These are phyloP conservation scores for Alexandromys oeconomus DNA, from an alignment of 2,797 vertebrate genomes.

Conservation along the genomic window DNA sequence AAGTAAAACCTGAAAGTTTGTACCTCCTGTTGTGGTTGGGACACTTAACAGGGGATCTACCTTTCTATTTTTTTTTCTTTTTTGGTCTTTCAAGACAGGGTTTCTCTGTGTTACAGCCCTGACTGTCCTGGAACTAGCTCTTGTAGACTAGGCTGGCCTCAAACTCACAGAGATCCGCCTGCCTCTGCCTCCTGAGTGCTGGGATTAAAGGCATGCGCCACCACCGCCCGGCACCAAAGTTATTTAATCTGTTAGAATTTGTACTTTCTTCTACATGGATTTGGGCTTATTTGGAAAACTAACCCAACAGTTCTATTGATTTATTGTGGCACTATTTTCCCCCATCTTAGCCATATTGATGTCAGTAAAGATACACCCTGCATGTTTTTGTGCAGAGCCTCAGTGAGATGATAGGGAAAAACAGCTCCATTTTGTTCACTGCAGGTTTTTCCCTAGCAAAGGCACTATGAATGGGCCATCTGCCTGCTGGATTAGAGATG, in stretches of 20 bases:
- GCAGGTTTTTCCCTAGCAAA: neutral
- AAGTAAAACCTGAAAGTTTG: neutral
- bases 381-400: neutral
- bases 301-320: neutral
- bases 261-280: neutral
- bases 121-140: too few relatives aligned
- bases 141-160: too few relatives aligned
- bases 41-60: neutral
- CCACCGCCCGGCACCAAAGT: neutral
- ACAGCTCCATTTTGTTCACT: neutral
- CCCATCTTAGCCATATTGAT: neutral
- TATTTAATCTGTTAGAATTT: conserved; percentile 40
- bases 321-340: neutral
- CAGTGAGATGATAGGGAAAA: neutral
- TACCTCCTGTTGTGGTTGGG: neutral
- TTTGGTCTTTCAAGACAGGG: too few relatives aligned
- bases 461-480: neutral
- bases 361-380: neutral
- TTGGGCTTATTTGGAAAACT: conserved; percentile 22
- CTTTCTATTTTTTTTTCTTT: too few relatives aligned
- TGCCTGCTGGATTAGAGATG: neutral
- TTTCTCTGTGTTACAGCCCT: too few relatives aligned
- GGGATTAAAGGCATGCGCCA: too few relatives aligned
- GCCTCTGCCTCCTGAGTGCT: too few relatives aligned
- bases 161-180: too few relatives aligned